Evolutionary conservation across 2,113 vertebrate genomes (phyloP).

Genomic region (Butorides virescens): DNA sequence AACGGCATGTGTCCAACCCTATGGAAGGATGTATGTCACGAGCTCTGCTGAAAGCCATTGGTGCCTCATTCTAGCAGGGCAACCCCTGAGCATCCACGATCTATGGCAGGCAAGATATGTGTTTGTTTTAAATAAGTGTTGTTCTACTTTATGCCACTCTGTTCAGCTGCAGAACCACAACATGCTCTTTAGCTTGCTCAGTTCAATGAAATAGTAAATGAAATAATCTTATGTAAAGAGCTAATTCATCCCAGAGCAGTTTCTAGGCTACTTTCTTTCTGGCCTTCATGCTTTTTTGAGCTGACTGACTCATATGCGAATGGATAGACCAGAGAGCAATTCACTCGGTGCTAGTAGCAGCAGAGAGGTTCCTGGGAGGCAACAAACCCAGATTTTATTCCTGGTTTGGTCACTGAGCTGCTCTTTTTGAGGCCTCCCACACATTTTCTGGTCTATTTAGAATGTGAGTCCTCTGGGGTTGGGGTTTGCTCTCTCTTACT

Average conservation of each 20-base stretch:
- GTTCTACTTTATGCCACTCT: not conserved
- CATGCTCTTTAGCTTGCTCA: not conserved
- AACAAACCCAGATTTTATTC: not conserved
- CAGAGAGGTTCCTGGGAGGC: not conserved
- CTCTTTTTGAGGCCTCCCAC: not conserved
- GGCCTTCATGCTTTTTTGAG: not conserved
- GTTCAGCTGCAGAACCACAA: not conserved
- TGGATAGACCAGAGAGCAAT: not conserved
- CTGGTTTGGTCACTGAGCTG: not conserved
- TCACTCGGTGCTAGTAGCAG: not conserved
- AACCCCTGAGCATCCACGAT: not conserved
- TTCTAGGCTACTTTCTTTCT: not conserved
- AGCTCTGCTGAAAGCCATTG: not conserved
- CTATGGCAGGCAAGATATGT: not conserved
- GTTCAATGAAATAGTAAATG: not conserved
- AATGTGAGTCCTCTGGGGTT: not conserved
- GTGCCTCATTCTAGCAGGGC: not conserved
- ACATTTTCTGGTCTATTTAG: not conserved
- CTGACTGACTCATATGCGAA: not conserved
- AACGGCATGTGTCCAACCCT: not conserved
- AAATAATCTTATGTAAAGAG: not conserved
- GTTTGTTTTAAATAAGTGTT: not conserved
- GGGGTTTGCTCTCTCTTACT: not conserved
- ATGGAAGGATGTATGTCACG: not conserved
- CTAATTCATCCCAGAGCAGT: not conserved